These are phyloP conservation scores for Crocuta crocuta DNA, from an alignment of 2,113 vertebrate species.

Conservation along the genomic window DNA sequence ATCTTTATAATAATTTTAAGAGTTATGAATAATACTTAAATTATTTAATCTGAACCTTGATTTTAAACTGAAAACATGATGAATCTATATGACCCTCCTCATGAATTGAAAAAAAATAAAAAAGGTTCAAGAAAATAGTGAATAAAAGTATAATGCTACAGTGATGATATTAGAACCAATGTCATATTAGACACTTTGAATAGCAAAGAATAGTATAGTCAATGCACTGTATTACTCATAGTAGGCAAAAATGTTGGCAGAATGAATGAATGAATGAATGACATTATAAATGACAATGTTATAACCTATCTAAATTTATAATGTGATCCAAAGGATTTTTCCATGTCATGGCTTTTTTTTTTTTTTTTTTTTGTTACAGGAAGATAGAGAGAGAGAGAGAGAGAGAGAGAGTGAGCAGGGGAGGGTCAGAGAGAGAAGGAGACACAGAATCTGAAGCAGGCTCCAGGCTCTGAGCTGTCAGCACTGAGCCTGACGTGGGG, in stretches of 20 bases:
- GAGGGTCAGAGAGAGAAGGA: no score
- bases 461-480: no score
- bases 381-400: no score
- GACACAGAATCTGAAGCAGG: no score
- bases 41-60: neutral
- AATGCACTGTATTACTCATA: neutral
- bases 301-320: neutral
- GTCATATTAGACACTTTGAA: neutral
- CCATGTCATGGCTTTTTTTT: neutral
- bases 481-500: no score
- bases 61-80: constrained; percentile 17
- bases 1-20: neutral
- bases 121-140: neutral
- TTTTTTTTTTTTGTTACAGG: no score
- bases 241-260: neutral
- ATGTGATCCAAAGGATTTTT: constrained; percentile 13
- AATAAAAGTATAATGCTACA: constrained; percentile 2
- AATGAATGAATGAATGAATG: constrained; percentile 30
- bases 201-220: neutral
- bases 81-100: neutral
- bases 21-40: neutral
- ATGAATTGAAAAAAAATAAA: neutral
- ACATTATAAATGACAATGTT: neutral
- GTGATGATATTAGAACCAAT: neutral
- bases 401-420: no score